Evolutionary conservation across 2,888 invertebrate genomes (phyloP).

Genomic region (Yponomeuta cagnagella): DNA sequence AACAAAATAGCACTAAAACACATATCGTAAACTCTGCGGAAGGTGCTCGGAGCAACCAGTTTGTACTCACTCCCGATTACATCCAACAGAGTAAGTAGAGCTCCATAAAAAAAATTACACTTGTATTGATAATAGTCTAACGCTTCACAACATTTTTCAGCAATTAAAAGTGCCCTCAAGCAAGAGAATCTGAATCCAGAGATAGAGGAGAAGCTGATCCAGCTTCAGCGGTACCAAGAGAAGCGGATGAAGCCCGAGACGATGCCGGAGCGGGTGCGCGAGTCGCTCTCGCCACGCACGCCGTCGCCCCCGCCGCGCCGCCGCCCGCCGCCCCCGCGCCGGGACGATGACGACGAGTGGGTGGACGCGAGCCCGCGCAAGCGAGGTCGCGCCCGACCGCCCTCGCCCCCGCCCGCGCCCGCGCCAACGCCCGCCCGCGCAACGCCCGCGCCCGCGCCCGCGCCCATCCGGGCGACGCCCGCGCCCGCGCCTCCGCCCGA

Average conservation of each 20-base stretch:
- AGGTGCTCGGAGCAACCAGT: conserved; percentile 71
- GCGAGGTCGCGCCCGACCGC: conserved; percentile 27
- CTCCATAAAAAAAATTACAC: neutral
- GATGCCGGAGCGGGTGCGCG: conserved; percentile 43
- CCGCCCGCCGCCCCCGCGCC: conserved; percentile 34
- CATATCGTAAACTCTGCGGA: conserved; percentile 52
- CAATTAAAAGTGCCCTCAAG: conserved; percentile 93
- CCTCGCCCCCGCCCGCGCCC: conserved; percentile 21
- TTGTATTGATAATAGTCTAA: neutral
- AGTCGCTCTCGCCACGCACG: conserved; percentile 33
- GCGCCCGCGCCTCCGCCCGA: conserved; percentile 31
- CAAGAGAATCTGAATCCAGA: conserved; percentile 94
- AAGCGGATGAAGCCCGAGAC: conserved; percentile 81
- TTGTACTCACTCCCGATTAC: conserved; percentile 93
- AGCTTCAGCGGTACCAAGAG: conserved; percentile 90
- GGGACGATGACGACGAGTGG: conserved; percentile 66
- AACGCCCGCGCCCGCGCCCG: conserved; percentile 19
- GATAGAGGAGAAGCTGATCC: conserved; percentile 92
- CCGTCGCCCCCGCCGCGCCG: conserved; percentile 45
- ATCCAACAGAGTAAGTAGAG: conserved; percentile 91
- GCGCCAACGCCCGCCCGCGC: conserved; percentile 25
- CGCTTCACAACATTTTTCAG: conserved; percentile 65
- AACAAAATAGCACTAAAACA: conserved; percentile 57
- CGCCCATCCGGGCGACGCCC: conserved; percentile 19
- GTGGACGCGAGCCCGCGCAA: conserved; percentile 57